Conservation (phyloP, 2,888 invertebrate genomes). For the Chrysodeixis includens region DNA sequence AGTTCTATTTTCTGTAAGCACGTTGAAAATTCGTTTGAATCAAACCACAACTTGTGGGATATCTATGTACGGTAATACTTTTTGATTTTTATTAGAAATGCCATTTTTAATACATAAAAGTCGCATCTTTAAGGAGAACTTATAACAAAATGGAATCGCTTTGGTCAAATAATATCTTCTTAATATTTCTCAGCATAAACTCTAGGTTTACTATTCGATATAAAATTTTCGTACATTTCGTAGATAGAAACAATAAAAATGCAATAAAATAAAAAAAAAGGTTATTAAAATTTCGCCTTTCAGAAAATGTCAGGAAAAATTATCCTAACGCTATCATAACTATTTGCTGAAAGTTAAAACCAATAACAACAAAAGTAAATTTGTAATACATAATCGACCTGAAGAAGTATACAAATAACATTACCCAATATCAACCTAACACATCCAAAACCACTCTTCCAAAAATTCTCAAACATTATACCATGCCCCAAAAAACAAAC, state of each 20-base stretch:
- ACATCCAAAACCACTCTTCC: background rate
- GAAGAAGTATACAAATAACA: no score
- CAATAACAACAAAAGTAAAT: no score
- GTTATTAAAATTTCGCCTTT: no score
- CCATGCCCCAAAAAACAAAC: background rate
- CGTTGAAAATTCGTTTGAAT: constrained; percentile 61
- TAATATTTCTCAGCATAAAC: background rate
- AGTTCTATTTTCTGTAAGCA: constrained; percentile 48
- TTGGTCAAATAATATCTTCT: background rate
- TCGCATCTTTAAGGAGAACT: constrained; percentile 6
- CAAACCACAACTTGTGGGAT: constrained; percentile 28
- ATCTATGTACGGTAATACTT: constrained; percentile 32
- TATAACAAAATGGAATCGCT: background rate
- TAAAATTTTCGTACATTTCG: background rate
- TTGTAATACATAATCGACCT: no score
- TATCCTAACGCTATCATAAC: no score
- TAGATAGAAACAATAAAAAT: no score
- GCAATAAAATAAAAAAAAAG: no score
- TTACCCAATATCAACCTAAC: background rate
- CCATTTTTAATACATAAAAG: constrained; percentile 25
- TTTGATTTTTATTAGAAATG: constrained; percentile 40
- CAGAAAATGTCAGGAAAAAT: no score
- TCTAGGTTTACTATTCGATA: background rate
- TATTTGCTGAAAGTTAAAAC: no score
- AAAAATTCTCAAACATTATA: background rate